Evolutionary conservation across 2,113 vertebrate species (phyloP).

Genomic region (Otus sunia): DNA sequence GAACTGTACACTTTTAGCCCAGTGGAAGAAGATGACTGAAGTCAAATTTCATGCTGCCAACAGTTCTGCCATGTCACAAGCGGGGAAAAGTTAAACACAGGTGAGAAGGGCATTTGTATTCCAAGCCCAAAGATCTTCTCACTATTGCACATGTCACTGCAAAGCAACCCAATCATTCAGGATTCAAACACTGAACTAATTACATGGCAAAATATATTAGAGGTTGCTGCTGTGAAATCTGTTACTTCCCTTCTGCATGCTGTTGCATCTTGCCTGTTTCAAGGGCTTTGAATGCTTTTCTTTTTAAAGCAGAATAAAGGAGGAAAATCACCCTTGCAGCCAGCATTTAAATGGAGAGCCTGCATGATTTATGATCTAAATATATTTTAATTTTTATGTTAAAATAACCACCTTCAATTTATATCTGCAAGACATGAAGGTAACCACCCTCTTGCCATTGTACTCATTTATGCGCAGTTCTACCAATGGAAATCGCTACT

Average conservation of each 20-base stretch:
- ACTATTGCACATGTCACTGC: accelerated
- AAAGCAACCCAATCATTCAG: not conserved
- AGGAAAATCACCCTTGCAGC: not conserved
- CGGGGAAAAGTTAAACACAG: accelerated
- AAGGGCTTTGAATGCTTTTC: not conserved
- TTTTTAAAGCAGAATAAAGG: not conserved
- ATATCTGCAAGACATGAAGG: not conserved
- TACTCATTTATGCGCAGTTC: not conserved
- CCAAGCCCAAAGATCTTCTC: not conserved
- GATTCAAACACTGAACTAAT: not conserved
- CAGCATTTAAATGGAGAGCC: not conserved
- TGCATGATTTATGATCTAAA: not conserved
- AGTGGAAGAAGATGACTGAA: accelerated
- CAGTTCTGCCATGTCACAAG: not conserved
- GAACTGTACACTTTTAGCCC: accelerated
- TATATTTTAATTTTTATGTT: not conserved
- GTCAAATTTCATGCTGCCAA: accelerated
- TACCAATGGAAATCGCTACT: not conserved
- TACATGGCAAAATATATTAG: not conserved
- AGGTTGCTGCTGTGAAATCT: not conserved
- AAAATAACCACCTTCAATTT: not conserved
- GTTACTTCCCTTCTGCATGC: not conserved
- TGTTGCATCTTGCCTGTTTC: not conserved
- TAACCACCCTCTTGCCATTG: not conserved
- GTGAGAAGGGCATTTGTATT: not conserved